A percentile compares a stretch with the other conserved stretches of the same genome.
Conservation (phyloP, 1,140 invertebrate species). For the Chironomus tepperi region DNA sequence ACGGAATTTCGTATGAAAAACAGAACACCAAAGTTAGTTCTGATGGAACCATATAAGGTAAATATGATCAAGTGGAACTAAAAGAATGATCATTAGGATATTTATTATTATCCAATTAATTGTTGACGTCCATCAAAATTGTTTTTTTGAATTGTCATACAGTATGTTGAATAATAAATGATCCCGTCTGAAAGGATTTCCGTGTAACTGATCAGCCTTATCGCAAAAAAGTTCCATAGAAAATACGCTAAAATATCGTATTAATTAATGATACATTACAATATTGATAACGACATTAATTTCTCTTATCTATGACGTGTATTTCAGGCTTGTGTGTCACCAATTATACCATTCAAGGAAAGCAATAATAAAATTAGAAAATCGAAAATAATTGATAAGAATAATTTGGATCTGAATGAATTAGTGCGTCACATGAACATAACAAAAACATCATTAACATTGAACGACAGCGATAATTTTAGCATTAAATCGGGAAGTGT, state of each 20-base stretch:
- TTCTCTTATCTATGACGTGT: not conserved
- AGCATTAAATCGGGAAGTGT: conserved; percentile 32
- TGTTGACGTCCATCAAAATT: too few relatives aligned
- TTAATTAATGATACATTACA: too few relatives aligned
- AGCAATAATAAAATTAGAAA: conserved; percentile 38
- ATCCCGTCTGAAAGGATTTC: too few relatives aligned
- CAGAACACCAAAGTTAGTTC: conserved; percentile 75
- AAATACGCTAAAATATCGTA: too few relatives aligned
- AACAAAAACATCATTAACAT: conserved; percentile 47
- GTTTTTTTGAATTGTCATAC: too few relatives aligned
- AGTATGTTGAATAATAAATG: too few relatives aligned
- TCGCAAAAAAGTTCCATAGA: too few relatives aligned
- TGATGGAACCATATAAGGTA: conserved; percentile 78
- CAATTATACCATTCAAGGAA: conserved; percentile 51
- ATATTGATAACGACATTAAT: not conserved
- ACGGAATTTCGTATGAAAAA: conserved; percentile 43
- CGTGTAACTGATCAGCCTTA: too few relatives aligned
- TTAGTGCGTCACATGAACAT: conserved; percentile 58
- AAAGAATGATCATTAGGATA: too few relatives aligned
- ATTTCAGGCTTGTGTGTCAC: conserved; percentile 55
- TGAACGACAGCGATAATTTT: conserved; percentile 35
- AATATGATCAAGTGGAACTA: not conserved
- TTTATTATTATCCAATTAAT: too few relatives aligned
- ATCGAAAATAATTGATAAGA: conserved; percentile 42
- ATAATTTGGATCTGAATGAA: conserved; percentile 60